Evolutionary conservation across 1,140 invertebrate species (phyloP).

Genomic region (Paraescarpia echinospica): DNA sequence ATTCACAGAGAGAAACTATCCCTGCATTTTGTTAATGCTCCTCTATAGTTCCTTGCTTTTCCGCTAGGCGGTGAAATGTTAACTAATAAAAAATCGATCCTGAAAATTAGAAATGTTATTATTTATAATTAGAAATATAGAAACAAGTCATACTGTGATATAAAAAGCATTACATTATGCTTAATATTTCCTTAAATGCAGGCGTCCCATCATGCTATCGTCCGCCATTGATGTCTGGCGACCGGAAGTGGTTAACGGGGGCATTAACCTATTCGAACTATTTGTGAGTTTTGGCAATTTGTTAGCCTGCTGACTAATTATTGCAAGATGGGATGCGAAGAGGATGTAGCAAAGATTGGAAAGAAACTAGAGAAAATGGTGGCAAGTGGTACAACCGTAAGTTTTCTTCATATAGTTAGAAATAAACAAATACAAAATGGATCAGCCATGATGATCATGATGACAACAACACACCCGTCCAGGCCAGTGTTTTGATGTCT

Average conservation of each 20-base stretch:
- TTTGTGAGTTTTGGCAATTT: neutral
- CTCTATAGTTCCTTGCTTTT: neutral
- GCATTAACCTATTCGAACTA: no score
- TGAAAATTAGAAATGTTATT: neutral
- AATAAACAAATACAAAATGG: slow-evolving; percentile 21
- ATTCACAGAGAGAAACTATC: neutral
- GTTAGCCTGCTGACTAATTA: neutral
- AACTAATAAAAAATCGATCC: neutral
- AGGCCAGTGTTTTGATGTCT: neutral
- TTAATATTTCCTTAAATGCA: neutral
- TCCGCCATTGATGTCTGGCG: neutral
- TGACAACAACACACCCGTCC: neutral
- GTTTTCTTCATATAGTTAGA: slow-evolving; percentile 20
- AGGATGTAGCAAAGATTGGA: slow-evolving; percentile 90
- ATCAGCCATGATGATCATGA: neutral
- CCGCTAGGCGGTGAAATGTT: neutral
- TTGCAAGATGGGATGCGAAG: slow-evolving; percentile 44
- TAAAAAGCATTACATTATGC: neutral
- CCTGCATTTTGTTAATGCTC: neutral
- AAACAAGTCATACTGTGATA: neutral
- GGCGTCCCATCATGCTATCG: neutral
- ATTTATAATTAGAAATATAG: neutral
- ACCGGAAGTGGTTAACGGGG: neutral
- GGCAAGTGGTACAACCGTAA: slow-evolving; percentile 74
- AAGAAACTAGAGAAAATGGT: slow-evolving; percentile 95